These are phyloP conservation scores for Schizopygopsis pylzovi DNA, from an alignment of 2,797 vertebrate species.

Conservation along the genomic window DNA sequence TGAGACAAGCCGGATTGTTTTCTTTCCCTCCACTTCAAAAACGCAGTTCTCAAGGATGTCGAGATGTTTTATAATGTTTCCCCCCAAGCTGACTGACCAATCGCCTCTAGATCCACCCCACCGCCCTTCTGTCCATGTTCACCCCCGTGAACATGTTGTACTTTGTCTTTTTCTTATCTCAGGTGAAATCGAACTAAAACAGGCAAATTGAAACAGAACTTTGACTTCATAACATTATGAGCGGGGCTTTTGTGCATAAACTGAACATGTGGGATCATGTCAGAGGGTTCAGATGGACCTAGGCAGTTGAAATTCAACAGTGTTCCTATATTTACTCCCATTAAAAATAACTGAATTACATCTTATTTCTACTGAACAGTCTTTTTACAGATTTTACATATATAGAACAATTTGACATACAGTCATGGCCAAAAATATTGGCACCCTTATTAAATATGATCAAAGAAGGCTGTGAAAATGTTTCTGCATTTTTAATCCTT, in stretches of 20 bases:
- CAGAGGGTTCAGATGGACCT: neutral
- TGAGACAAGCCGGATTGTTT: slow-evolving; percentile 11
- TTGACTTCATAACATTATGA: slow-evolving; percentile 16
- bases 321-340: neutral
- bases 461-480: too few relatives aligned
- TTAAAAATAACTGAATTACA: neutral
- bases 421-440: too few relatives aligned
- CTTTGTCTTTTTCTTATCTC: slow-evolving; percentile 67
- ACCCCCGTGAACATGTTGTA: slow-evolving; percentile 54
- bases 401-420: neutral
- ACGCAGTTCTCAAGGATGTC: neutral
- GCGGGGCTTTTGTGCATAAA: neutral
- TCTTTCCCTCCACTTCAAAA: neutral
- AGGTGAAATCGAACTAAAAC: slow-evolving; percentile 15
- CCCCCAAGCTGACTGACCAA: slow-evolving; percentile 70
- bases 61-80: slow-evolving; percentile 68
- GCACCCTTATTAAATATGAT: too few relatives aligned
- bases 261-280: neutral
- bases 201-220: neutral
- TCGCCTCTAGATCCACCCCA: slow-evolving; percentile 60
- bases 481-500: too few relatives aligned
- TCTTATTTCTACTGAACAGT: too few relatives aligned
- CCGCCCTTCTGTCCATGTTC: slow-evolving; percentile 56
- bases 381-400: neutral
- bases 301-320: neutral